phyloP scores from a whole-genome alignment of 2,113 vertebrate genomes.

The Python bivittatus region DNA sequence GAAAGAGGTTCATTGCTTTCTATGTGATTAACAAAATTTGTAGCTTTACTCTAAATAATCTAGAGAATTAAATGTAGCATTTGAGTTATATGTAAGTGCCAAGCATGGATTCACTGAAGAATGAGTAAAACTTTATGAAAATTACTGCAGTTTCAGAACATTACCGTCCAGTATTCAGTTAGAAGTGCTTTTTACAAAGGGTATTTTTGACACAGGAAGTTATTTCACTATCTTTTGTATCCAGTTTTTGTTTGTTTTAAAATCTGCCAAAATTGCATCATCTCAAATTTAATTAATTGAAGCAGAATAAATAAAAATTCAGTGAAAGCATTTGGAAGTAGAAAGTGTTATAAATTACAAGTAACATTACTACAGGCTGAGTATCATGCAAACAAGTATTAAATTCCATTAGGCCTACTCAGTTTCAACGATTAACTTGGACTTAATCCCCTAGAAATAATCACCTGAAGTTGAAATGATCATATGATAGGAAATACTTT shows the following conservation, averaged over 20 bases:
- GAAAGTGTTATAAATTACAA: constrained; percentile 6
- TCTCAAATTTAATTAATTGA: constrained; percentile 30
- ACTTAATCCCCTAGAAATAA: constrained; percentile 18
- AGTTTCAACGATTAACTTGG: constrained; percentile 10
- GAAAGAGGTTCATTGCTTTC: background rate
- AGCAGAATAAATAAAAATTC: constrained; percentile 8
- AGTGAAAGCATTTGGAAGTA: constrained; percentile 12
- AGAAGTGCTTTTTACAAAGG: background rate
- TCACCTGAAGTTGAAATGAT: background rate
- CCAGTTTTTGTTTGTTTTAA: background rate
- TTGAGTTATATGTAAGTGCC: background rate
- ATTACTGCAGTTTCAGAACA: background rate
- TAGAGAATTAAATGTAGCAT: background rate
- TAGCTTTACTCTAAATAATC: background rate
- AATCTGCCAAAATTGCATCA: background rate
- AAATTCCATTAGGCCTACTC: constrained; percentile 22
- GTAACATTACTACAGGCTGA: constrained; percentile 28
- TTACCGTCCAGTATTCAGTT: background rate
- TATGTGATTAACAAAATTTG: background rate
- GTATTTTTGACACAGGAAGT: background rate
- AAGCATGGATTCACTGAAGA: background rate
- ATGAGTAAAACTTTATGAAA: background rate
- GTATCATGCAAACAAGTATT: constrained; percentile 29
- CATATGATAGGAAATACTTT: constrained; percentile 2
- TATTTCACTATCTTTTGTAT: background rate